phyloP scores from a whole-genome alignment of 2,888 invertebrate genomes.

The Eristalis tenax region DNA sequence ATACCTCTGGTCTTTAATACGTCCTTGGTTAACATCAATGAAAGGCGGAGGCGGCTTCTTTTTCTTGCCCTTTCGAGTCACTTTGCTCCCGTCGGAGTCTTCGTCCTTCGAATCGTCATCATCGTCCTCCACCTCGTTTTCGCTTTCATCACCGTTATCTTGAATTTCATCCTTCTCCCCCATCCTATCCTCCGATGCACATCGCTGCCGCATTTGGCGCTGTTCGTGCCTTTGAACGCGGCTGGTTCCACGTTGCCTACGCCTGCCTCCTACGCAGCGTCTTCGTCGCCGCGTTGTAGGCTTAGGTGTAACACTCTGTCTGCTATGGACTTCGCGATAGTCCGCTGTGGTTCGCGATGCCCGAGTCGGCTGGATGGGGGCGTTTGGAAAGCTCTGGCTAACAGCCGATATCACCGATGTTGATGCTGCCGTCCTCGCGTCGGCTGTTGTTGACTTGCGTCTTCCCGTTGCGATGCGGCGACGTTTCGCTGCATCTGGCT shows the following conservation, averaged over 20 bases:
- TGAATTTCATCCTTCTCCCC: slow-evolving; percentile 75
- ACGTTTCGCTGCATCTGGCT: slow-evolving; percentile 62
- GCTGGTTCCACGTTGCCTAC: slow-evolving; percentile 42
- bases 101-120: slow-evolving; percentile 71
- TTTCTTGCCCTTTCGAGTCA: not conserved
- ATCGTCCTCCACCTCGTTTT: slow-evolving; percentile 59
- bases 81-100: not conserved
- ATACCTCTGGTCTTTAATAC: slow-evolving; percentile 75
- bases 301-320: slow-evolving; percentile 44
- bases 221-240: slow-evolving; percentile 51
- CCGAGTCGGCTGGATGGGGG: slow-evolving; percentile 81
- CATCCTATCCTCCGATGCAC: slow-evolving; percentile 81
- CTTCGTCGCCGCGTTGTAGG: slow-evolving; percentile 32
- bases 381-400: slow-evolving; percentile 79
- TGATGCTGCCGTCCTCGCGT: slow-evolving; percentile 10
- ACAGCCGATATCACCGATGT: slow-evolving; percentile 42
- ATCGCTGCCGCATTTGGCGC: slow-evolving; percentile 69
- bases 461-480: slow-evolving; percentile 48
- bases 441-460: slow-evolving; percentile 40
- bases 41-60: slow-evolving; percentile 37
- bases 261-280: slow-evolving; percentile 39
- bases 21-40: slow-evolving; percentile 76
- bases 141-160: slow-evolving; percentile 60
- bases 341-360: slow-evolving; percentile 63
- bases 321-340: slow-evolving; percentile 50